Evolutionary conservation across 2,888 invertebrate species (phyloP), one percentile per base, ranked within the genome.

Genomic region (Plebejus melissa): DNA sequence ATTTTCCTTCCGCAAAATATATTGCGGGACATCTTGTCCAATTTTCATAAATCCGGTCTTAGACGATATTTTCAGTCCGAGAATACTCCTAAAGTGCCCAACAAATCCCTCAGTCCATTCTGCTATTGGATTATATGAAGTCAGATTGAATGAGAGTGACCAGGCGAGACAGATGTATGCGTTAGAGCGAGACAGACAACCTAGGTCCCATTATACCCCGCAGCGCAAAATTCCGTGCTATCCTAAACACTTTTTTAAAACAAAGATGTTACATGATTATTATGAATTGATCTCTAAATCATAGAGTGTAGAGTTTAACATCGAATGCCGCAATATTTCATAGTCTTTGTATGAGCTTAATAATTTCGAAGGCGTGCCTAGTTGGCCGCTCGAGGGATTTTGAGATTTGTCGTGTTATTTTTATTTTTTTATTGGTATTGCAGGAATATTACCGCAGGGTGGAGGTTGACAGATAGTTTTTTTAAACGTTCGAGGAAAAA

Each of bases 321-420:
- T 88, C 3, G 28, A 28, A 28, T 78, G 46, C 6, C 1, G 2
- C 11, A 13, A 5, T 36, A 65, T 65, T 41, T 70, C 70, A 70
- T 82, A 79, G 80, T 80, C 80, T 81, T 82, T 80, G 80, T 87
- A 88, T 88, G 88, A 87, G 90, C 87, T 91, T 91, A 91, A 88
- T 88, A 87, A 91, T 91, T 91, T 91, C 84, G 86, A 88, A 90
- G 88, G 89, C 93, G 92, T 93, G 92, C 90, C 87, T 89, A 88
- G 90, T 90, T 92, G 90, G 85, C 84, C 83, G 89, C 86, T 84
- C 83, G 81, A 78, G 84, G 91, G 92, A 91, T 93, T 91, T 89
- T 82, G 85, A 87, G 90, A 90, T 90, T 91, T 88, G 88, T 87
- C 83, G 85, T 79, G 82, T 86, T 86, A 87, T 91, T 92, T 91